phyloP scores from a whole-genome alignment of 2,797 vertebrate species.

The Pangasius krempfi region DNA sequence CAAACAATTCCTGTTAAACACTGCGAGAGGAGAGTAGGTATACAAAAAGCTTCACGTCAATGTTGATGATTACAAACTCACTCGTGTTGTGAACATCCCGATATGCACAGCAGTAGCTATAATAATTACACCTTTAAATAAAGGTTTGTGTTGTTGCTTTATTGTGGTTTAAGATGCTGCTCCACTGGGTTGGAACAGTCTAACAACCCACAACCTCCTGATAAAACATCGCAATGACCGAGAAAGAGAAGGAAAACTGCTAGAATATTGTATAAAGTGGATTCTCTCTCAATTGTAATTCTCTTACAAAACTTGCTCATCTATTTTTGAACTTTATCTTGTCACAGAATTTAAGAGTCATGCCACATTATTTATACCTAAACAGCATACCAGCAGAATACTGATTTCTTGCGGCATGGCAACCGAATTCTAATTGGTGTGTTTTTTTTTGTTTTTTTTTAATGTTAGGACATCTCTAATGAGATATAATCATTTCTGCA shows the following conservation, averaged over 20 bases:
- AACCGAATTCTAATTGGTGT: background rate
- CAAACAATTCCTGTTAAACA: background rate
- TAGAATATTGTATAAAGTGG: background rate
- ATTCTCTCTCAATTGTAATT: no score
- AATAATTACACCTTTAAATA: no score
- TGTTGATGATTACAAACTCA: background rate
- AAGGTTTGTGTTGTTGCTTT: background rate
- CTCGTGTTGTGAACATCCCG: background rate
- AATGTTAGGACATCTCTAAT: background rate
- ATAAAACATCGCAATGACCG: background rate
- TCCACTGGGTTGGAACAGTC: background rate
- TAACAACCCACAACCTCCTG: background rate
- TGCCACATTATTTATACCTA: background rate
- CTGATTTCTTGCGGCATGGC: background rate
- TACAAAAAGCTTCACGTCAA: background rate
- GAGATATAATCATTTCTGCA: background rate
- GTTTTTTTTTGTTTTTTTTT: background rate
- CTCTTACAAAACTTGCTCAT: no score
- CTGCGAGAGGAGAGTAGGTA: no score
- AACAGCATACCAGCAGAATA: background rate
- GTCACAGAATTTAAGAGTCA: background rate
- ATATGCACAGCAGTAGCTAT: no score
- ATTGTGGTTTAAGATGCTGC: background rate
- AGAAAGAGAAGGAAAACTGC: background rate
- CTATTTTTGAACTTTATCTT: no score